phyloP scores from a whole-genome alignment of 1,140 invertebrate species.

The Aphaenogaster floridana region DNA sequence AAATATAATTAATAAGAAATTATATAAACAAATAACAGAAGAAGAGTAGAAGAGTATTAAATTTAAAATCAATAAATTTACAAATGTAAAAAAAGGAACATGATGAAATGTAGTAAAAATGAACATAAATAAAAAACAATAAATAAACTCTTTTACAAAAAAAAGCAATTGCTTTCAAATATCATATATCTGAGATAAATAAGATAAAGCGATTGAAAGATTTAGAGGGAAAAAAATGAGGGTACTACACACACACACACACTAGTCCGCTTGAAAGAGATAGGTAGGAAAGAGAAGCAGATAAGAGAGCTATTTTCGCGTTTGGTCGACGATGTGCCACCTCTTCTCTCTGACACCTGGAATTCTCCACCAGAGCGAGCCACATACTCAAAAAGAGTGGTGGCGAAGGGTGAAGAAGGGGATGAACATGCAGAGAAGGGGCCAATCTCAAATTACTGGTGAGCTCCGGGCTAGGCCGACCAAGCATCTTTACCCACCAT shows the following conservation, averaged over 20 bases:
- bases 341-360: conserved; percentile 67
- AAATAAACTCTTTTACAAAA: not conserved
- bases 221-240: conserved; percentile 12
- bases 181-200: not conserved
- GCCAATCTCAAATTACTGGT: conserved; percentile 84
- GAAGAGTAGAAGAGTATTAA: not conserved
- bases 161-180: not conserved
- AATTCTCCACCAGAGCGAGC: conserved; percentile 80
- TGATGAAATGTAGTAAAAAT: not conserved
- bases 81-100: not conserved
- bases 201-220: not conserved
- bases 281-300: conserved; percentile 47
- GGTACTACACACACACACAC: not conserved
- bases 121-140: not conserved
- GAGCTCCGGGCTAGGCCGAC: conserved; percentile 79
- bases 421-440: conserved; percentile 78
- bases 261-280: conserved; percentile 20
- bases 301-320: conserved; percentile 73
- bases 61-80: conserved; percentile 7
- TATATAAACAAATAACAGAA: not conserved
- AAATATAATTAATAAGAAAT: not conserved
- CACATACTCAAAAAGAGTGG: conserved; percentile 49
- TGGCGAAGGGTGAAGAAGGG: conserved; percentile 66
- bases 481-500: conserved; percentile 79
- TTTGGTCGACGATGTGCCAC: conserved; percentile 60